Percentiles rank a stretch among this genome's conserved stretches.
Evolutionary conservation across 1,140 invertebrate species (phyloP).

Genomic region (Paraescarpia echinospica): DNA sequence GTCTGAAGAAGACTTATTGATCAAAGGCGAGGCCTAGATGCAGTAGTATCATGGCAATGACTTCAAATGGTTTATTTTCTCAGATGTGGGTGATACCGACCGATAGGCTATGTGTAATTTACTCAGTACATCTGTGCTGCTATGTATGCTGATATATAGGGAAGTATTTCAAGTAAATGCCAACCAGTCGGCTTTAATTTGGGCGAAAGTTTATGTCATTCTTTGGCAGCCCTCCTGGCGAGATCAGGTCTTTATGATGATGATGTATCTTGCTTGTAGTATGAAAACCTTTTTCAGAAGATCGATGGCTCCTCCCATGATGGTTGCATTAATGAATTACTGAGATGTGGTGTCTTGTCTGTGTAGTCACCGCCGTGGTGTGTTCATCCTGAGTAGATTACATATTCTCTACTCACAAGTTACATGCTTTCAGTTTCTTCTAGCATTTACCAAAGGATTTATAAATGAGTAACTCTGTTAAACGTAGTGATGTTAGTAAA

Average conservation of each 20-base stretch:
- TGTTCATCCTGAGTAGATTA: no score
- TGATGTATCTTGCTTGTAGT: neutral
- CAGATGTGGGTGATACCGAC: neutral
- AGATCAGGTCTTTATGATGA: neutral
- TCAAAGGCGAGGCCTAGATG: neutral
- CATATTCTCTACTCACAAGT: no score
- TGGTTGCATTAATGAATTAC: no score
- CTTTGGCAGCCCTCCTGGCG: neutral
- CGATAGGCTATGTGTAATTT: neutral
- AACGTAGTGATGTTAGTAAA: no score
- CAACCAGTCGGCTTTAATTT: neutral
- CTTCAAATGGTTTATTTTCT: neutral
- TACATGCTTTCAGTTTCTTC: no score
- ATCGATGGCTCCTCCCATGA: no score
- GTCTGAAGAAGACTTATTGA: neutral
- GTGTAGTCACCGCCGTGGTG: no score
- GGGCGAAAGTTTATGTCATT: neutral
- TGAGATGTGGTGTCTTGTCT: no score
- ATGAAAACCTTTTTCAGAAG: neutral
- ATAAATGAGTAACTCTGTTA: no score
- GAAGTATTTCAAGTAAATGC: neutral
- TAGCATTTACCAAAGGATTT: no score
- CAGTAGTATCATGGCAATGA: neutral
- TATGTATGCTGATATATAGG: neutral
- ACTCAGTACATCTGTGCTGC: neutral